Percentiles rank a stretch among this genome's conserved stretches.
These are phyloP conservation scores for Aptenodytes patagonicus DNA, from an alignment of 2,113 vertebrate species.

Conservation along the genomic window DNA sequence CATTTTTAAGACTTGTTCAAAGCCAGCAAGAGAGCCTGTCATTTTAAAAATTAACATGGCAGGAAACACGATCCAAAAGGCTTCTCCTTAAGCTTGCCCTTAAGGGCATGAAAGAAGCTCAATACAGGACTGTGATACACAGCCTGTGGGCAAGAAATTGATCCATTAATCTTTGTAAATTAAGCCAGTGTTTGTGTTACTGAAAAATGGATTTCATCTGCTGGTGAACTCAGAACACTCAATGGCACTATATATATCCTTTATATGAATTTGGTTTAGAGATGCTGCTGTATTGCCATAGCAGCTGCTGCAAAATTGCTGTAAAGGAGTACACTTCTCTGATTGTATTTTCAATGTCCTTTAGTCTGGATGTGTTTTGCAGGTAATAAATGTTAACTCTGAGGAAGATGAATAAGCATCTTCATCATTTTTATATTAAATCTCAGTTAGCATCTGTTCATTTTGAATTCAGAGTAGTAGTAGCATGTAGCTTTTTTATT, in stretches of 20 bases:
- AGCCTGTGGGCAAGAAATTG: background rate
- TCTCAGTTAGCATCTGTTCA: background rate
- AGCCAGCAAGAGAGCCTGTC: background rate
- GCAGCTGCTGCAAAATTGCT: background rate
- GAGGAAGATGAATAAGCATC: background rate
- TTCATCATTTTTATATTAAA: background rate
- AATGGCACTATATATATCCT: background rate
- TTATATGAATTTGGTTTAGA: background rate
- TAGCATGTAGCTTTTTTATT: background rate
- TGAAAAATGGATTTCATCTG: conserved; percentile 28
- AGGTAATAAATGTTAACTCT: background rate
- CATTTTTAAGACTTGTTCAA: background rate
- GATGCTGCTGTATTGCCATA: background rate
- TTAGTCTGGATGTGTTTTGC: background rate
- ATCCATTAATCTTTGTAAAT: conserved; percentile 40
- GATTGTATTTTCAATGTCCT: background rate
- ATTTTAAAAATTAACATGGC: background rate
- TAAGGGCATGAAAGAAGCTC: background rate
- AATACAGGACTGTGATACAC: background rate
- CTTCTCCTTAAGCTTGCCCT: background rate
- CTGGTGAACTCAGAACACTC: background rate
- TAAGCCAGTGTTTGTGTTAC: background rate
- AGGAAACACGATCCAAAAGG: background rate
- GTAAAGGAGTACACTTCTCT: background rate
- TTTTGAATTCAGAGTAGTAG: background rate